Evolutionary conservation across 1,140 invertebrate species (phyloP), one percentile per base, ranked within the genome.

Genomic region (Phocides pigmalion): DNA sequence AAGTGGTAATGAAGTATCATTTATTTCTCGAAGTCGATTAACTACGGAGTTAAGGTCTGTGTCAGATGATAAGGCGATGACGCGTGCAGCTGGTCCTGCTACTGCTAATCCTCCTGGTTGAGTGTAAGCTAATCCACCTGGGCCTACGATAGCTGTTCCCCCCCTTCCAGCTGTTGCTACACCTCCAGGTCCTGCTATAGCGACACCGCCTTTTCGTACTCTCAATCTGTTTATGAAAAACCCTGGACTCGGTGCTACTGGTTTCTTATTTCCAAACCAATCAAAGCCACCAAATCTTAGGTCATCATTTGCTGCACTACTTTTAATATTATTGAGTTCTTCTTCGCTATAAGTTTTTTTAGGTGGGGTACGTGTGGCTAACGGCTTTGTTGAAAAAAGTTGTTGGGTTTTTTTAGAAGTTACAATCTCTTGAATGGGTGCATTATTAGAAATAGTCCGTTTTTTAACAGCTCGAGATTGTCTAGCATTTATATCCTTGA

Each of bases 61-160:
- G 14, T 92, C 89, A 0, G 92, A 87, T 12, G 94, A 93, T 22
- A 95, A 88, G 16, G 94, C 93, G 8, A 95, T 90, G 1, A 95
- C 92, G 70, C 93, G 93, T 1, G 94, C 93, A 0, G 94, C 94
- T 0, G 95, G 94, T 1, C 95, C 95, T 0, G 94, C 95, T 4
- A 95, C 94, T 3, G 95, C 95, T 1, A 95, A 76, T 17, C 94
- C 95, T 15, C 93, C 93, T 4, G 94, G 94, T 72, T 95, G 94
- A 0, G 95, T 95, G 59, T 95, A 94, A 0, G 95, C 95, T 20
- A 94, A 91, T 0, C 95, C 95, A 6, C 94, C 94, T 4, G 95
- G 95, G 3, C 95, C 95, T 0, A 96, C 95, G 37, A 96, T 95
- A 0, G 95, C 95, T 0, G 95, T 95, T 4, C 95, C 95, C 1